Percentiles rank a stretch among this genome's conserved stretches.
phyloP scores from a whole-genome alignment of 2,888 invertebrate species.

The Cremastobaeus sp. region DNA sequence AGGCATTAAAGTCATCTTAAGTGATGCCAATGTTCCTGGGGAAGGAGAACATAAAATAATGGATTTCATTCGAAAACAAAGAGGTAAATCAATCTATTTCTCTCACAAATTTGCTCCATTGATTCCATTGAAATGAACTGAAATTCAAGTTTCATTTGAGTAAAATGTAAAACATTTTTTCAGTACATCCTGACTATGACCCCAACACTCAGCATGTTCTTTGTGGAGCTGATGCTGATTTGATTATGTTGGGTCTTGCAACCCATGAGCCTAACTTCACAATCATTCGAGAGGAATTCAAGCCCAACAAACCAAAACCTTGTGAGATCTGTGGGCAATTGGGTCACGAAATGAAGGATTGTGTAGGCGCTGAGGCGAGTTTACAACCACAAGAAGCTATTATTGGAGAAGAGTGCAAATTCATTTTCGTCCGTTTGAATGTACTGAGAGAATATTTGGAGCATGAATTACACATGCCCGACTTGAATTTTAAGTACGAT shows the following conservation, averaged over 20 bases:
- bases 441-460: slow-evolving; percentile 96
- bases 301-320: slow-evolving; percentile 96
- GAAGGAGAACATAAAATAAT: slow-evolving; percentile 99
- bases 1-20: slow-evolving; percentile 95
- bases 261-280: slow-evolving; percentile 99
- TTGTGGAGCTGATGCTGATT: slow-evolving; percentile 98
- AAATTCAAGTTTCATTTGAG: slow-evolving; percentile 7
- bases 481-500: slow-evolving; percentile 95
- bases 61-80: slow-evolving; percentile 98
- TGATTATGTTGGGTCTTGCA: slow-evolving; percentile 98
- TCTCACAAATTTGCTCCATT: too few species aligned
- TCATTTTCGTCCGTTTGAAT: slow-evolving; percentile 94
- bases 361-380: slow-evolving; percentile 85
- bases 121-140: too few species aligned
- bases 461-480: slow-evolving; percentile 92
- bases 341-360: slow-evolving; percentile 97
- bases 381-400: slow-evolving; percentile 81
- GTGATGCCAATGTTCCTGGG: slow-evolving; percentile 98
- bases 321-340: slow-evolving; percentile 96
- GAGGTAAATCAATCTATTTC: too few species aligned
- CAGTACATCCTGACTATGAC: slow-evolving; percentile 95
- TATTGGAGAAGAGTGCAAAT: slow-evolving; percentile 88
- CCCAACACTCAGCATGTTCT: slow-evolving; percentile 98
- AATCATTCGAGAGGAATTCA: slow-evolving; percentile 98
- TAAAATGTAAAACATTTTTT: slow-evolving; percentile 18